These are phyloP conservation scores for Aphelocoma californica DNA, from an alignment of 2,797 vertebrate genomes.

Conservation along the genomic window DNA sequence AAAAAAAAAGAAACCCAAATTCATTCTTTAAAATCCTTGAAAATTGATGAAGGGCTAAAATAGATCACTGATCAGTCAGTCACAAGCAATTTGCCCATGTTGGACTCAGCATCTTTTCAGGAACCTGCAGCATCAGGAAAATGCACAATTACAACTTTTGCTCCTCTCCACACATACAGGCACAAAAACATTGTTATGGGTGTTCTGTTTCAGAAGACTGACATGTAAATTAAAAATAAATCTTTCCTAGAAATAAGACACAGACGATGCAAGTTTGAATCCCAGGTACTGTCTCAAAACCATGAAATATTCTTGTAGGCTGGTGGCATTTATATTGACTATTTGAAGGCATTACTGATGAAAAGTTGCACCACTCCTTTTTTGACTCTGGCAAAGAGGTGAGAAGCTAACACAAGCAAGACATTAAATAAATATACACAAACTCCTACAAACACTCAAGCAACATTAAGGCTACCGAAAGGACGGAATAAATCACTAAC, in stretches of 20 bases:
- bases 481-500: background rate
- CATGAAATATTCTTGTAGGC: background rate
- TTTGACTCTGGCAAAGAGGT: background rate
- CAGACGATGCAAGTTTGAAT: background rate
- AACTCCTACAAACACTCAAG: background rate
- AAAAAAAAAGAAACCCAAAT: background rate
- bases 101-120: background rate
- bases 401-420: background rate
- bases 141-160: background rate
- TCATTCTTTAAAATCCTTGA: background rate
- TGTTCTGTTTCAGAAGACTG: background rate
- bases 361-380: background rate
- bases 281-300: background rate
- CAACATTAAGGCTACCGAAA: background rate
- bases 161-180: background rate
- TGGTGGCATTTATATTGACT: background rate
- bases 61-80: background rate
- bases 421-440: background rate
- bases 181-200: background rate
- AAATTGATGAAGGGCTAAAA: background rate
- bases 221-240: background rate
- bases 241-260: background rate
- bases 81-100: background rate
- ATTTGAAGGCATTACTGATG: background rate
- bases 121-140: background rate